These are phyloP conservation scores for Mimachlamys varia DNA, from an alignment of 2,888 invertebrate genomes.

Conservation along the genomic window DNA sequence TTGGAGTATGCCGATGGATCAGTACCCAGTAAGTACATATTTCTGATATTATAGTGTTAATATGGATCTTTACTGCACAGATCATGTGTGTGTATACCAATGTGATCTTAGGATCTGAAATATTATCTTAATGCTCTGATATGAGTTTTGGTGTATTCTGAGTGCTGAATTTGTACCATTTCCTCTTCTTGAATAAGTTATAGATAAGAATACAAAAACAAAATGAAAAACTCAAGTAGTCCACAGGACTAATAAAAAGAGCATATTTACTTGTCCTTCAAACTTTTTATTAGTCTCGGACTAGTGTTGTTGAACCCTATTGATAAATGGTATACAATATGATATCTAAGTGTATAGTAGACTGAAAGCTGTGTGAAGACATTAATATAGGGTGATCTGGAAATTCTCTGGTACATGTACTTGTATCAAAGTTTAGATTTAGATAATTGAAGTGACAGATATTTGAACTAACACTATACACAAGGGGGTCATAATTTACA, in stretches of 20 bases:
- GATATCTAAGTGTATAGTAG: not conserved
- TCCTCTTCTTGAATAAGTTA: too few relatives aligned
- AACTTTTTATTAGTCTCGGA: too few relatives aligned
- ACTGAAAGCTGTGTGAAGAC: not conserved
- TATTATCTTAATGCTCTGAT: too few relatives aligned
- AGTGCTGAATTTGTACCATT: too few relatives aligned
- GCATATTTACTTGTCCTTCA: too few relatives aligned
- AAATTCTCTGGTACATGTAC: not conserved
- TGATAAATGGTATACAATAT: not conserved
- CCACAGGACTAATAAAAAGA: not conserved
- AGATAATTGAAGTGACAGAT: not conserved
- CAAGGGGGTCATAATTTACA: not conserved
- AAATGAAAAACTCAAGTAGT: not conserved
- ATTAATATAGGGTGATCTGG: not conserved
- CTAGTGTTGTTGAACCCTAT: too few relatives aligned
- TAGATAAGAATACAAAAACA: too few relatives aligned
- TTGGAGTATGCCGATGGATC: slow-evolving; percentile 70
- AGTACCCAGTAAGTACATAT: slow-evolving; percentile 67
- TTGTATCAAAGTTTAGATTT: not conserved
- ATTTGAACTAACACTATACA: not conserved
- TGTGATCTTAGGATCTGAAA: too few relatives aligned
- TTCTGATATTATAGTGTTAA: not conserved
- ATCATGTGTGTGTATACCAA: too few relatives aligned
- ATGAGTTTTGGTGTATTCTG: too few relatives aligned
- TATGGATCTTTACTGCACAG: too few relatives aligned